Conservation (phyloP, 2,113 vertebrate species). For the Macroglossus sobrinus region DNA sequence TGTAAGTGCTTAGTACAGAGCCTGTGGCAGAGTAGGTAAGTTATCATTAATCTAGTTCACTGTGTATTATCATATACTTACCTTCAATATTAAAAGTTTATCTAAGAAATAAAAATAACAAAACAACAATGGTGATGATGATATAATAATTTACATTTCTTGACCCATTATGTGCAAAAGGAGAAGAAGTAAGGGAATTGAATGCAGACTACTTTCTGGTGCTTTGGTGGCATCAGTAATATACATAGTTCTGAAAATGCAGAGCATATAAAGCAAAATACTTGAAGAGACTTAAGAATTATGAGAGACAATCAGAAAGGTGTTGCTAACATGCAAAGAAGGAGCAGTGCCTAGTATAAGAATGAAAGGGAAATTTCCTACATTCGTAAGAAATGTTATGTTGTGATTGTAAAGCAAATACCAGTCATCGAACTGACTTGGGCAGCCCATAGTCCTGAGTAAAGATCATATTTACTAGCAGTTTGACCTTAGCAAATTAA, state of each 20-base stretch:
- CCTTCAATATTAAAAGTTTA: background rate
- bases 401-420: background rate
- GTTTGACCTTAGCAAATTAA: background rate
- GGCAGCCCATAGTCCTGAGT: too few species aligned
- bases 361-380: background rate
- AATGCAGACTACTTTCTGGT: background rate
- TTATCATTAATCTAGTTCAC: background rate
- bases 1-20: background rate
- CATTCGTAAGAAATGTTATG: background rate
- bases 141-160: background rate
- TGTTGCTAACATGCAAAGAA: background rate
- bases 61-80: background rate
- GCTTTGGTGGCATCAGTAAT: background rate
- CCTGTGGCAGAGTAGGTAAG: background rate
- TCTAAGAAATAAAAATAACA: background rate
- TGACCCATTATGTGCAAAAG: background rate
- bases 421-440: background rate
- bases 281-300: background rate
- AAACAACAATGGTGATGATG: background rate
- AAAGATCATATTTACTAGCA: background rate
- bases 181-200: background rate
- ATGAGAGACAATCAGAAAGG: background rate
- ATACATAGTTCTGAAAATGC: background rate
- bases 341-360: background rate
- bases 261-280: background rate